Conservation (phyloP, 2,113 vertebrate genomes). For the Zingel zingel region DNA sequence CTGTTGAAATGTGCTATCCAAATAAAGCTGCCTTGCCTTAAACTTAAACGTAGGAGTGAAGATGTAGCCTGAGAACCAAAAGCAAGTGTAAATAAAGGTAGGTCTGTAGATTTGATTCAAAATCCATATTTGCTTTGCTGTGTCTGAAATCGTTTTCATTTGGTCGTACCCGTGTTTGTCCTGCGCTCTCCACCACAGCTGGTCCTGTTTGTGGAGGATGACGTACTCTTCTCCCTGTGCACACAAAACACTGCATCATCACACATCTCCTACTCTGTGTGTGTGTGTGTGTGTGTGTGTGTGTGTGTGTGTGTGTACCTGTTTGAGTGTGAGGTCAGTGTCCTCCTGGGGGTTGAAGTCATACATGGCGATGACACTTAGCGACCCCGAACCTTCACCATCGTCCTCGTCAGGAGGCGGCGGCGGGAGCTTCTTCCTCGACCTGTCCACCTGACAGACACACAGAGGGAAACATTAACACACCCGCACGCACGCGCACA, state of each 20-base stretch:
- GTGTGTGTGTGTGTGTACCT: conserved; percentile 52
- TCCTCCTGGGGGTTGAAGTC: conserved; percentile 88
- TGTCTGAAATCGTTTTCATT: background rate
- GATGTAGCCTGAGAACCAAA: too few species aligned
- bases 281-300: background rate
- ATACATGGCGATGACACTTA: conserved; percentile 87
- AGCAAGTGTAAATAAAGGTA: too few species aligned
- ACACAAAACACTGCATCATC: background rate
- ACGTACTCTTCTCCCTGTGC: conserved; percentile 87
- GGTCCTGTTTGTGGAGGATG: conserved; percentile 88
- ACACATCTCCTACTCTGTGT: background rate
- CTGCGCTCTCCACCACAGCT: conserved; percentile 92
- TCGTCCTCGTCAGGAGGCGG: conserved; percentile 72
- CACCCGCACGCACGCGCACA: background rate
- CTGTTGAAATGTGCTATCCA: too few species aligned
- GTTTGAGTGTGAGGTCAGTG: conserved; percentile 70
- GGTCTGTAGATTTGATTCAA: too few species aligned
- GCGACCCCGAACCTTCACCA: conserved; percentile 42
- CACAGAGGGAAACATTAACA: fast-evolving
- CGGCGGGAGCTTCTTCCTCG: conserved; percentile 84
- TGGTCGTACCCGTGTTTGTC: conserved; percentile 83
- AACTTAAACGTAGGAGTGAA: too few species aligned
- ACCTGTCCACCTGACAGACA: conserved; percentile 55
- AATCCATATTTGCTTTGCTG: background rate
- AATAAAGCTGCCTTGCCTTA: too few species aligned